phyloP scores from a whole-genome alignment of 2,797 vertebrate genomes.

The Phrynocephalus forsythii region DNA sequence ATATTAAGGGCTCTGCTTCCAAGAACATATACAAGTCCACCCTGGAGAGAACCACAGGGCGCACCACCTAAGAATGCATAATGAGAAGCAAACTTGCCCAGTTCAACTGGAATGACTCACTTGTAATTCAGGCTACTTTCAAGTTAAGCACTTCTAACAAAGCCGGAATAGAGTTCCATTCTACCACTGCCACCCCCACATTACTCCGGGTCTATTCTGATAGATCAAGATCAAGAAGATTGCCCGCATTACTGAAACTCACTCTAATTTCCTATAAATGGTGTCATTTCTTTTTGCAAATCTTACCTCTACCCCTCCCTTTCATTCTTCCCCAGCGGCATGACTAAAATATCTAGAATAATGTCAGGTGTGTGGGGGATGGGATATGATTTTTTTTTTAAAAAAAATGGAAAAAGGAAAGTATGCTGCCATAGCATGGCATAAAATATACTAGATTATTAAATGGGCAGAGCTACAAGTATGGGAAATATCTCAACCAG shows the following conservation, averaged over 20 bases:
- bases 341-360: neutral
- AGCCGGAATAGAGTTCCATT: neutral
- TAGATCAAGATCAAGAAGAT: neutral
- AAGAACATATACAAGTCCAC: neutral
- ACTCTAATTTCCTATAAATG: constrained; percentile 10
- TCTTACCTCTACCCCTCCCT: neutral
- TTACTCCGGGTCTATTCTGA: constrained; percentile 5
- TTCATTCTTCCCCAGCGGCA: neutral
- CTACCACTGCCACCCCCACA: neutral
- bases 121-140: neutral
- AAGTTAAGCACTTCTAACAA: constrained; percentile 1
- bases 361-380: neutral
- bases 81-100: neutral
- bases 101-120: neutral
- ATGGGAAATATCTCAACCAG: neutral
- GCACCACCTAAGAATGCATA: neutral
- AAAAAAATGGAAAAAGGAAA: neutral
- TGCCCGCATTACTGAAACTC: constrained; percentile 12
- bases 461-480: neutral
- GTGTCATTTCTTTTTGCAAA: neutral
- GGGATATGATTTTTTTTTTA: no score
- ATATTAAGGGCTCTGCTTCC: neutral
- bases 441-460: neutral
- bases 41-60: neutral
- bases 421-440: neutral